Percentiles rank a stretch among this genome's conserved stretches.
Evolutionary conservation across 2,888 invertebrate genomes (phyloP).

Genomic region (Theodoxus fluviatilis): DNA sequence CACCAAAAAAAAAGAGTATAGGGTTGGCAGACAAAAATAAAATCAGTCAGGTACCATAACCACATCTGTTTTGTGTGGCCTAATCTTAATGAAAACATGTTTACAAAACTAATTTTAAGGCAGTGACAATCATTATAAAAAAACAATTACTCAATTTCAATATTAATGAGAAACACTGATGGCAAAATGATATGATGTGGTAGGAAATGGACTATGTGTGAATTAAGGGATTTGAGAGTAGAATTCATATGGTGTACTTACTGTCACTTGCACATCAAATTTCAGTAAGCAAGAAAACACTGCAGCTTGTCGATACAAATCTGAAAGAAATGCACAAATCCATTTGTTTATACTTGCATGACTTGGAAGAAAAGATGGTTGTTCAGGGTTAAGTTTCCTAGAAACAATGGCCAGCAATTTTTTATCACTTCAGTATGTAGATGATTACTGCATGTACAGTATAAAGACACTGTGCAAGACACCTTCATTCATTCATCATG

Average conservation of each 20-base stretch:
- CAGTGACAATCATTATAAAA: neutral
- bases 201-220: no score
- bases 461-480: neutral
- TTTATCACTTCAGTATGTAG: neutral
- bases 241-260: conserved; percentile 45
- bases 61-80: no score
- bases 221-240: no score
- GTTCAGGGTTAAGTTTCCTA: no score
- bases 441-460: neutral
- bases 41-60: no score
- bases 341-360: neutral
- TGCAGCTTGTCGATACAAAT: conserved; percentile 56
- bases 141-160: neutral
- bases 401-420: no score
- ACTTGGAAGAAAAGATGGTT: neutral
- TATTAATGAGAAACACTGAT: neutral
- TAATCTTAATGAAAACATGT: no score
- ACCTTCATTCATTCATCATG: conserved; percentile 16
- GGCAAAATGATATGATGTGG: no score
- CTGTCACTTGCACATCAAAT: conserved; percentile 62
- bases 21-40: no score
- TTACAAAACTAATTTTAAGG: no score
- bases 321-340: conserved; percentile 40
- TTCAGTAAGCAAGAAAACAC: conserved; percentile 58
- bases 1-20: no score